These are phyloP conservation scores for Clarias batrachus DNA, from an alignment of 2,113 vertebrate species.

Conservation along the genomic window DNA sequence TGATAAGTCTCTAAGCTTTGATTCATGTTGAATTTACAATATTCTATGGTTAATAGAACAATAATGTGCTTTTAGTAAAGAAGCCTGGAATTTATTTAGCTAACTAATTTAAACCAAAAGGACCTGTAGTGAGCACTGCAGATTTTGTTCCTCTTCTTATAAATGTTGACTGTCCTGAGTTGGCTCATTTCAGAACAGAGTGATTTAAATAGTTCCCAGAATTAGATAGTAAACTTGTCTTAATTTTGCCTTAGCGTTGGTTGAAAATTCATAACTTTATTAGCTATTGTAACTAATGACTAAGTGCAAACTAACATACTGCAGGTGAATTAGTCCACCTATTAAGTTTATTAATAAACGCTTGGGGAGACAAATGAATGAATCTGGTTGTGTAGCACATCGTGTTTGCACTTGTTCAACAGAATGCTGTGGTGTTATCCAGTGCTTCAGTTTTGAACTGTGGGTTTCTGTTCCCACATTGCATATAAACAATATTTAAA, in stretches of 20 bases:
- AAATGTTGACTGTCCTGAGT: not conserved
- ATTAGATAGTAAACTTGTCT: not conserved
- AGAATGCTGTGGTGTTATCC: not conserved
- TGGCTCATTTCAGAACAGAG: not conserved
- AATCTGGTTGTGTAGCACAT: not conserved
- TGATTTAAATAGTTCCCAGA: not conserved
- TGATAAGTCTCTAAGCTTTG: not conserved
- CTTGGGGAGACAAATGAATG: too few relatives aligned
- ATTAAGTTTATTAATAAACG: not conserved
- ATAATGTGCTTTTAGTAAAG: not conserved
- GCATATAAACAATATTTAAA: not conserved
- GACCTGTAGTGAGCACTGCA: not conserved
- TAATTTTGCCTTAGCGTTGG: not conserved
- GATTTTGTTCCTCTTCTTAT: not conserved
- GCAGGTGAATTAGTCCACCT: not conserved
- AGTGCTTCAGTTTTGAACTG: not conserved
- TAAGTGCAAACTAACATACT: not conserved
- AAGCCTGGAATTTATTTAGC: not conserved
- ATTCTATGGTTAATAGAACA: too few relatives aligned
- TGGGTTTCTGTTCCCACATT: not conserved
- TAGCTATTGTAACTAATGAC: not conserved
- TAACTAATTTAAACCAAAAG: not conserved
- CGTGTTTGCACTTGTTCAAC: not conserved
- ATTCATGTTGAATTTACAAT: not conserved
- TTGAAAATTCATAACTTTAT: not conserved